Conservation (phyloP, 1,140 invertebrate species). For the Heliconius eleuchia region DNA sequence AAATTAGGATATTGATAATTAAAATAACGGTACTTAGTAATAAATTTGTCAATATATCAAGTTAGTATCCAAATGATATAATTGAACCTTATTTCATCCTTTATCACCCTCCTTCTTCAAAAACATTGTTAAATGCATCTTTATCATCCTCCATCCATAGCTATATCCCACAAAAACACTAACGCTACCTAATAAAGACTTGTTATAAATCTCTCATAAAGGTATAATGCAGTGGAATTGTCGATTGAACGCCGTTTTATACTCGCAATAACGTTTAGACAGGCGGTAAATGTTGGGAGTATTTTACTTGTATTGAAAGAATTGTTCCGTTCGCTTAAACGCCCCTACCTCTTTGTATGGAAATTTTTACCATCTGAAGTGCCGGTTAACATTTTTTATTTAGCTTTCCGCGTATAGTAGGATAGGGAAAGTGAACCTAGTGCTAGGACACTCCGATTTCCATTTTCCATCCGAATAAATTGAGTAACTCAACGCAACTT, state of each 20-base stretch:
- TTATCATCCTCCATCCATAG: too few relatives aligned
- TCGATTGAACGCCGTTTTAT: conserved; percentile 35
- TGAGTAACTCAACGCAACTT: too few relatives aligned
- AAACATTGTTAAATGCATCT: too few relatives aligned
- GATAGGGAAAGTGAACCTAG: too few relatives aligned
- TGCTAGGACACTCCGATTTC: too few relatives aligned
- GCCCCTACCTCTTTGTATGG: neutral
- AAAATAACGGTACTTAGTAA: too few relatives aligned
- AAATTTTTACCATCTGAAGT: neutral
- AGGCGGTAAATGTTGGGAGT: conserved; percentile 34
- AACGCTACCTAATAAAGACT: conserved; percentile 14
- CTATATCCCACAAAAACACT: neutral
- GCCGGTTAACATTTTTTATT: neutral
- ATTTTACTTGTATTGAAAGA: conserved; percentile 4
- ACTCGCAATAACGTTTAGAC: conserved; percentile 37
- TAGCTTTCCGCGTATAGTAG: neutral
- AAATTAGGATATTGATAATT: too few relatives aligned
- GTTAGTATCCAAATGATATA: too few relatives aligned
- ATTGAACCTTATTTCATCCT: too few relatives aligned
- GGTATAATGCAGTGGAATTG: conserved; percentile 36
- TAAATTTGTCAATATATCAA: too few relatives aligned
- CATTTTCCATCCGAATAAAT: too few relatives aligned
- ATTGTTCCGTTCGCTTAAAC: neutral
- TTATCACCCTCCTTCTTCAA: too few relatives aligned
- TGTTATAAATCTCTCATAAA: conserved; percentile 30